Evolutionary conservation across 2,113 vertebrate species (phyloP), one percentile per base, ranked within the genome.

Genomic region (Hydrochoerus hydrochaeris): DNA sequence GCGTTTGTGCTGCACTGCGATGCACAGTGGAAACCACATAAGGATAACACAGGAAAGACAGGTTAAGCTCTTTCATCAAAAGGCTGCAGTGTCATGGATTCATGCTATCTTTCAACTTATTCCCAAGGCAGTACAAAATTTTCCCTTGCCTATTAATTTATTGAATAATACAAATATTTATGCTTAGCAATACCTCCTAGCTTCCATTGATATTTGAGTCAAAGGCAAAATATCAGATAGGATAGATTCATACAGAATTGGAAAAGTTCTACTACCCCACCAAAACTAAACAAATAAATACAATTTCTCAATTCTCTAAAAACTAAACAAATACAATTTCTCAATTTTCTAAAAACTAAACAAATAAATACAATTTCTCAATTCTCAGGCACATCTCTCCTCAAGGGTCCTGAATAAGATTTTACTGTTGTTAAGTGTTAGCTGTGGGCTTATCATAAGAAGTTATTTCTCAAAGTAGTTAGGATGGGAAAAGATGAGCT

Each of bases 291-390:
- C 17, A 20, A 71, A 17, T 57, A n/a, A 38, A 63, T 54, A 89
- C 96, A 92, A 92, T 26, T 82, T 89, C 9, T 88, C 46, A 84
- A 86, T 95, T 80, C n/a, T n/a, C n/a, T n/a, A n/a, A n/a, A n/a
- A 71, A 71, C 7, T n/a, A 22, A 73, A 19, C 20, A 38, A 41
- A 63, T 57, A 89, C 96, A 92, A 92, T 28, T 82, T 89, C 9
- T 89, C 46, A 84, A 86, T 95, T 73, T 3, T 35, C 26, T n/a
- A n/a, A 87, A 81, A 57, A 91, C 22, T 4, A 41, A 71, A 71
- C 7, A 22, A 73, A 19, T 57, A 38, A 41, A 63, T 57, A 89
- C 96, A 92, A 92, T 28, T 82, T 89, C 9, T 89, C 46, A 84
- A 86, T 95, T 73, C 4, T 35, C 26, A 85, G 69, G 80, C 12